Evolutionary conservation across 2,113 vertebrate genomes (phyloP), one percentile per base, ranked within the genome.

Genomic region (Catharus minimus): DNA sequence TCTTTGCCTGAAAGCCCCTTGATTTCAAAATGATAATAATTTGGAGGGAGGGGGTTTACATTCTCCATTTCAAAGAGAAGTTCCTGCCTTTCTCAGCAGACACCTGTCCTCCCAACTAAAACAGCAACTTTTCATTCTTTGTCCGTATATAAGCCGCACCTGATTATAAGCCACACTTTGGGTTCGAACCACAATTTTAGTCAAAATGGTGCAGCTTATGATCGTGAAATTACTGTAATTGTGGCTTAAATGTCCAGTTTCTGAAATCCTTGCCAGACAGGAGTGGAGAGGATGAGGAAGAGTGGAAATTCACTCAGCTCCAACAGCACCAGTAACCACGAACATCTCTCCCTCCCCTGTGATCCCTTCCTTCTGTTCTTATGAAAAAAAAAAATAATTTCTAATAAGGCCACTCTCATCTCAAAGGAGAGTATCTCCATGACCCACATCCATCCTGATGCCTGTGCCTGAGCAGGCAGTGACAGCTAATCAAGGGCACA

Each of bases 241-340:
- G 44, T 15, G 4, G 39, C 57, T 72, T 46, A 43, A 46, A 39
- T 16, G 32, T 1, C 38, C 21, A 19, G 21, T 18, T 81, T 74
- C 66, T 75, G 52, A 75, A 88, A 75, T 19, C 46, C 24, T 19
- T 21, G 12, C 53, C 81, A 78, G 52, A n/a, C 0, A 68, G 65
- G 49, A 88, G 41, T 4, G 0, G 2, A 52, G 0, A 39, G 61
- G 38, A 7, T 1, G 66, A 44, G 27, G 47, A 71, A 32, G 74
- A 77, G 64, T 2, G 22, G 30, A 69, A 86, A 65, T 68, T 72
- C 66, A 41, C 30, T 38, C 46, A 13, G 56, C 46, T 72, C 56
- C 26, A 85, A 78, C 16, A 62, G 65, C 36, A 62, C 44, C 20
- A 67, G 44, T 6, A 39, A 30, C 60, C 3, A 0, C 1, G 20